phyloP scores from a whole-genome alignment of 2,113 vertebrate species.

The Antechinus flavipes region DNA sequence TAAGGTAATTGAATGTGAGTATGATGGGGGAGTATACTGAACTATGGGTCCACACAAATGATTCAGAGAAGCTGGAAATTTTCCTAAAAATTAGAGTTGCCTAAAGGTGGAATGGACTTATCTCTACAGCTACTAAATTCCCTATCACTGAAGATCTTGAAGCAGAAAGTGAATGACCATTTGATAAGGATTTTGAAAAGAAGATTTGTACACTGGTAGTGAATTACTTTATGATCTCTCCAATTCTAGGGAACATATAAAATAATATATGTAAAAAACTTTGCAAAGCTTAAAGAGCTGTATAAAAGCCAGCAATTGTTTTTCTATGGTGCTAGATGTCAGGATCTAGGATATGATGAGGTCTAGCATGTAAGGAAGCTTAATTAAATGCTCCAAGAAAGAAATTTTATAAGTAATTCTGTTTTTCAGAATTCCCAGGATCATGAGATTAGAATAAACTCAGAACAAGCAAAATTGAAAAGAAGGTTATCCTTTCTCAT shows the following conservation, averaged over 20 bases:
- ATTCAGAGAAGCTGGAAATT: not conserved
- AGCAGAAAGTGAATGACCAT: not conserved
- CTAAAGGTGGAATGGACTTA: not conserved
- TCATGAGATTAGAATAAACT: not conserved
- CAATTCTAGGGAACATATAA: not conserved
- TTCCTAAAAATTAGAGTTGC: not conserved
- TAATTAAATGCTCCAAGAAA: not conserved
- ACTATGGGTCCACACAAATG: not conserved
- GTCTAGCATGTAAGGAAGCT: not conserved
- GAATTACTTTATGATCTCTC: not conserved
- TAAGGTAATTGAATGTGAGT: not conserved
- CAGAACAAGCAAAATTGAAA: not conserved
- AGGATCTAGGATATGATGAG: not conserved
- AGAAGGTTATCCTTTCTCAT: not conserved
- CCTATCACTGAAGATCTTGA: not conserved
- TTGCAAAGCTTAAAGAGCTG: not conserved
- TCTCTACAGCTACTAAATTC: not conserved
- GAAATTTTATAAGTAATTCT: not conserved
- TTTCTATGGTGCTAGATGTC: not conserved
- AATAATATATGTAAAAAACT: not conserved
- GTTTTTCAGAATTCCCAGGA: no score
- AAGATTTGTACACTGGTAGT: not conserved
- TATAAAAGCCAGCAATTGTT: not conserved
- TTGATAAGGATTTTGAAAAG: not conserved
- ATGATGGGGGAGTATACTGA: not conserved